A percentile compares a stretch with the other conserved stretches of the same genome.
These are phyloP conservation scores for Zaprionus tsacasi DNA, from an alignment of 1,140 invertebrate species.

Conservation along the genomic window DNA sequence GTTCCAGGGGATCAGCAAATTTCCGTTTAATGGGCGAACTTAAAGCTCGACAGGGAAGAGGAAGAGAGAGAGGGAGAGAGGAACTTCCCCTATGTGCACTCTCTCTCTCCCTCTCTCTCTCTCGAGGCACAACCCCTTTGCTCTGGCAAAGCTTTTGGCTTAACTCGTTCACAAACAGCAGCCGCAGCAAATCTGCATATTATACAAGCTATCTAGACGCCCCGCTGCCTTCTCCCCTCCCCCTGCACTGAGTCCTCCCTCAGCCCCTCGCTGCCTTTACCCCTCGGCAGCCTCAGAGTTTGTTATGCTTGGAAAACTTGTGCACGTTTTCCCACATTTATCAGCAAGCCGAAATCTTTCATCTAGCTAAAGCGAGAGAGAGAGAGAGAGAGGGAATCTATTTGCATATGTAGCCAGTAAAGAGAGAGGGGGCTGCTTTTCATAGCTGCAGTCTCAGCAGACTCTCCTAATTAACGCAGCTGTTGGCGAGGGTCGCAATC, in stretches of 20 bases:
- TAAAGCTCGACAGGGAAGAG: not conserved
- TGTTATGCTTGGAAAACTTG: slow-evolving; percentile 53
- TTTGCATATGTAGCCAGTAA: slow-evolving; percentile 33
- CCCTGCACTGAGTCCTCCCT: no score
- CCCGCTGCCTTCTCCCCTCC: no score
- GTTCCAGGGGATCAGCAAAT: slow-evolving; percentile 24
- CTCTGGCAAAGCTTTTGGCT: slow-evolving; percentile 37
- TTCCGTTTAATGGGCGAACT: slow-evolving; percentile 30
- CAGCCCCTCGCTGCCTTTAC: slow-evolving; percentile 2
- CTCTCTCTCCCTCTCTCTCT: not conserved
- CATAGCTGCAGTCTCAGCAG: slow-evolving; percentile 9
- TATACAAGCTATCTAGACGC: slow-evolving; percentile 24
- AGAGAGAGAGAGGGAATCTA: not conserved
- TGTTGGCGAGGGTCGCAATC: not conserved
- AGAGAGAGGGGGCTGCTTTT: not conserved
- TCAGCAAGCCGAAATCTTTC: slow-evolving; percentile 60
- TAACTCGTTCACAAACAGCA: slow-evolving; percentile 43
- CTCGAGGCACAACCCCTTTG: no score
- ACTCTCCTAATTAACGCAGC: slow-evolving; percentile 33
- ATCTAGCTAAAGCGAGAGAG: slow-evolving; percentile 22
- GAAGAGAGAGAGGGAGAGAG: not conserved
- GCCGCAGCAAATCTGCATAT: slow-evolving; percentile 70
- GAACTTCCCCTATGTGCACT: no score
- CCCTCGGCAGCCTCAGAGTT: slow-evolving; percentile 10
- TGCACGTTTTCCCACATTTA: slow-evolving; percentile 78